phyloP scores from a whole-genome alignment of 2,113 vertebrate genomes.

The Dolichallabes microphthalmus region DNA sequence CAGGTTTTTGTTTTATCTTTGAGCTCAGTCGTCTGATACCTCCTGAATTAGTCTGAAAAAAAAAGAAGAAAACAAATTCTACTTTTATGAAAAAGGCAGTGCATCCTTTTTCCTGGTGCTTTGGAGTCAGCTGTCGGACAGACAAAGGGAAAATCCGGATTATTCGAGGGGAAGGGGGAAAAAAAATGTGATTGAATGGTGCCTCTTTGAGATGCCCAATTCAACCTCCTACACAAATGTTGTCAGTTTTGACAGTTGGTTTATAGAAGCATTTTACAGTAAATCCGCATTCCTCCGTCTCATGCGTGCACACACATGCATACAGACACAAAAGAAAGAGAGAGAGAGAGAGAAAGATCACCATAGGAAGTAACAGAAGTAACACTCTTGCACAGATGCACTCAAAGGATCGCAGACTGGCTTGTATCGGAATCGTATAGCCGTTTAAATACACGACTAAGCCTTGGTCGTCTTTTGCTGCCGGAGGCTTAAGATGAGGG shows the following conservation, averaged over 20 bases:
- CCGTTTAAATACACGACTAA: constrained; percentile 21
- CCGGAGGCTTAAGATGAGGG: constrained; percentile 16
- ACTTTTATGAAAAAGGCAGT: constrained; percentile 27
- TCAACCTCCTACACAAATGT: constrained; percentile 49
- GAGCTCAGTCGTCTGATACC: background rate
- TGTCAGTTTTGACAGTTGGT: constrained; percentile 46
- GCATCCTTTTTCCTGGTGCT: background rate
- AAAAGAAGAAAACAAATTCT: background rate
- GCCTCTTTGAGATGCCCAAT: constrained; percentile 11
- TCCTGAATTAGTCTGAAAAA: background rate
- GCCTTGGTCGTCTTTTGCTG: constrained; percentile 18
- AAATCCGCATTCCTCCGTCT: constrained; percentile 38
- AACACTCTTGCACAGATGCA: constrained; percentile 12
- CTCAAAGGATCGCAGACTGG: constrained; percentile 14
- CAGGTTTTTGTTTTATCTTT: background rate
- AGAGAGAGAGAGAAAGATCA: constrained; percentile 1
- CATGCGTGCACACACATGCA: constrained; percentile 3
- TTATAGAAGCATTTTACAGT: constrained; percentile 34
- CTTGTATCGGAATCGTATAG: background rate
- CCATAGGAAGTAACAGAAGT: constrained; percentile 27
- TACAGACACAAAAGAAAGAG: background rate
- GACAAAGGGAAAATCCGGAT: constrained; percentile 36
- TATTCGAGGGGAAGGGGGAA: background rate
- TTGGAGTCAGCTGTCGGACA: constrained; percentile 13
- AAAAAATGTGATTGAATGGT: constrained; percentile 16